Evolutionary conservation across 2,888 invertebrate genomes (phyloP).

Genomic region (Eulithis testata): DNA sequence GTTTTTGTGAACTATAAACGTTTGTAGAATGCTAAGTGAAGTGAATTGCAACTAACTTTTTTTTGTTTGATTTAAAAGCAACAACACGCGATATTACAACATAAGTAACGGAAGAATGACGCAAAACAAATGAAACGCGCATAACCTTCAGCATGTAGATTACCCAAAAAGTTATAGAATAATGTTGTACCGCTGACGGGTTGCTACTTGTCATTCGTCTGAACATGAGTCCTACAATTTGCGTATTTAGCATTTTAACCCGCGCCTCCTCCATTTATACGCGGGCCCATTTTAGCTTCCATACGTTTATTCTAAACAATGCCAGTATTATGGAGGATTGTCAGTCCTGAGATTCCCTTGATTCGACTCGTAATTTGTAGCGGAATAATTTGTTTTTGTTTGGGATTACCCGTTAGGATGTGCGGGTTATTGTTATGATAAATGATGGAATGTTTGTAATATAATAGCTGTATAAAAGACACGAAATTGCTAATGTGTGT

Average conservation of each 20-base stretch:
- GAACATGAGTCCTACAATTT: slow-evolving; percentile 18
- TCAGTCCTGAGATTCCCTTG: slow-evolving; percentile 16
- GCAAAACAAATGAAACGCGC: slow-evolving; percentile 8
- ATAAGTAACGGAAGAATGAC: too few species aligned
- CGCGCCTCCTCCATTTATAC: slow-evolving; percentile 21
- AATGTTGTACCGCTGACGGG: slow-evolving; percentile 19
- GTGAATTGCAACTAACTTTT: too few species aligned
- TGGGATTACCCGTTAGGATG: slow-evolving; percentile 13
- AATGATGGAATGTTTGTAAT: slow-evolving; percentile 5
- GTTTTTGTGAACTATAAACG: not conserved
- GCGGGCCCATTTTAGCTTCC: slow-evolving; percentile 14
- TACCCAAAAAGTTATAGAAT: slow-evolving; percentile 8
- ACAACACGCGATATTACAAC: too few species aligned
- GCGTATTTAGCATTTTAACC: slow-evolving; percentile 14
- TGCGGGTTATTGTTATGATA: slow-evolving; percentile 6
- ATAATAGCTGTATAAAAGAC: not conserved
- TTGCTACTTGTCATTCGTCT: slow-evolving; percentile 16
- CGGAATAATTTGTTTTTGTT: slow-evolving; percentile 19
- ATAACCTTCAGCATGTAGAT: slow-evolving; percentile 11
- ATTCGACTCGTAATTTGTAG: slow-evolving; percentile 22
- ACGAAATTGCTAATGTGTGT: not conserved
- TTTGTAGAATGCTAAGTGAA: too few species aligned
- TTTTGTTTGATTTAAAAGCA: too few species aligned
- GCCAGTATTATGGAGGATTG: slow-evolving; percentile 16
- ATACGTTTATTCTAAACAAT: slow-evolving; percentile 24